Base-by-base conservation (phyloP, 2,888 invertebrate species). In the Caprella mutica region DNA sequence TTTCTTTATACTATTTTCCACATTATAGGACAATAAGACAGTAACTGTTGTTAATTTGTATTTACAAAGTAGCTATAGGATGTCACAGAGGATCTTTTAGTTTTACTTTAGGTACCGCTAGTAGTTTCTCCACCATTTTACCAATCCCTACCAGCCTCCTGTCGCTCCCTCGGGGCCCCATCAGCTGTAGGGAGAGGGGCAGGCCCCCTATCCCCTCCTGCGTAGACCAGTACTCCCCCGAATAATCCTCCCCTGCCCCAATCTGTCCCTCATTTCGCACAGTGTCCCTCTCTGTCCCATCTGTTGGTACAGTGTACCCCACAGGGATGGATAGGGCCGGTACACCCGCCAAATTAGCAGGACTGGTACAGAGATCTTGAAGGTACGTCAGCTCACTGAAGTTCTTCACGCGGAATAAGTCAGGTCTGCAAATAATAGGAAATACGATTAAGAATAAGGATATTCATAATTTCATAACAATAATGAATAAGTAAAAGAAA, bases 291-390 rank as follows among this genome's bases (percentile, higher is more conserved):
- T n/a, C n/a, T n/a, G n/a, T n/a, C n/a, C n/a, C n/a, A n/a, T n/a
- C n/a, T n/a, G 44, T n/a, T 12, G 44, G n/a, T 17, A 5, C 3
- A 14, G 52, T 55, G 19, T 61, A 53, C n/a, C 48, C 33, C 33
- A 48, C 58, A 39, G 55, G 59, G 40, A 65, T 33, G 30, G 35
- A 55, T n/a, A 63, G 51, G 21, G 57, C 60, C 8, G 58, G 58
- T 9, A 63, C 42, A 74, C 97, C 97, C 35, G 96, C 92, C 87
- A 98, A 86, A 71, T 98, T 98, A 0, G 88, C 89, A 0, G 97
- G 86, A 70, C 93, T 93, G 0, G 97, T 97, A 70, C 90, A 97
- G 71, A 83, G 90, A 75, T 98, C 98, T 70, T 91, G 88, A 4
- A 48, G 29, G 19, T 48, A 48, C 48, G 48, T 48, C n/a, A 48